Evolutionary conservation across 92 coral and sea anemone genomes (phyloP), one percentile per base, ranked within the genome.

Genomic region (Siderastrea siderea): DNA sequence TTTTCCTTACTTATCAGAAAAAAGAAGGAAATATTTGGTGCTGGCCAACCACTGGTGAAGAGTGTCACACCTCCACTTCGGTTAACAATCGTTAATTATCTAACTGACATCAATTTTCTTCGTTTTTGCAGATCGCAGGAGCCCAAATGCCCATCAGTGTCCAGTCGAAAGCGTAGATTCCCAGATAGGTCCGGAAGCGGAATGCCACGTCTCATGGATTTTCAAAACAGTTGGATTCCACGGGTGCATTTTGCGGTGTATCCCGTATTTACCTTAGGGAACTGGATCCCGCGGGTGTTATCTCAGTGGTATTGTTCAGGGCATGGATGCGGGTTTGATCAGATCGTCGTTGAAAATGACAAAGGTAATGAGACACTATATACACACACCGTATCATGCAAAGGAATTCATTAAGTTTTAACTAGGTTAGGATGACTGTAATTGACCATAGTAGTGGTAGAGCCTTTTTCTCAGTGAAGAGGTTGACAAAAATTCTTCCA

Each of bases 281-380:
- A 97, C 75, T 97, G 99, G 99, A 97, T 97, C 63, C 98, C 99
- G 49, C 92, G 96, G 54, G 93, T 97, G 3, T 80, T 97, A 78
- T 90, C 98, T 16, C 94, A 95, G 84, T 97, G 98, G 99, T 87
- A 89, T 58, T 97, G 99, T 64, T 83, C 93, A 67, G 98, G 98
- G 19, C 92, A 91, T 45, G 92, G 90, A 15, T 97, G 99, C 80
- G 99, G 99, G 16, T 80, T 95, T 58, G 89, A 90, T 61, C 99
- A 97, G 80, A 92, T 97, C 48, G 98, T 95, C 12, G 74, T 94
- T 54, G 98, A 96, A 86, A 90, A 94, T 72, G 87, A 78, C 54
- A 65, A 79, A 57, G 98, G 99, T 97, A 77, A 65, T 45, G 50
- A 4, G 19, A 26, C 0, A 26, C 38, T 26, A 26, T 0, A 26